Evolutionary conservation across 2,797 vertebrate species (phyloP), one percentile per base, ranked within the genome.

Genomic region (Urocyon cinereoargenteus): DNA sequence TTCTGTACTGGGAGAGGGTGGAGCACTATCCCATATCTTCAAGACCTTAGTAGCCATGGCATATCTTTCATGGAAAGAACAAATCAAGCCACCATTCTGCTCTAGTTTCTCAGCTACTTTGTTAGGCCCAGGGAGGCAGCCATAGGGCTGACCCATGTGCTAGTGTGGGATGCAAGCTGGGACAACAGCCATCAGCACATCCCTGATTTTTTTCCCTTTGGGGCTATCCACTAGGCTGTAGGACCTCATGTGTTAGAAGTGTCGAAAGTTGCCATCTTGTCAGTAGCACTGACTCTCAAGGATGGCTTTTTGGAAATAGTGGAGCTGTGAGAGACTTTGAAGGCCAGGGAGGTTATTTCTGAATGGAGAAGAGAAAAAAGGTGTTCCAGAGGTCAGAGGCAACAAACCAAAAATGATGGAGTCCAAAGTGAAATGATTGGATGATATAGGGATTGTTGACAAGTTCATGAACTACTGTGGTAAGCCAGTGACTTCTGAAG

Each of bases 401-500:
- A 97, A 64, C 87, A 90, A 79, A 94, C 93, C 85, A 90, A 92
- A 97, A 84, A 36, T 53, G 12, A 1, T 45, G 40, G 36, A 75
- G 49, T 91, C 89, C 92, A 62, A 31, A 86, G 82, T 72, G 83
- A 94, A 62, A 34, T 0, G 6, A 36, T 6, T 83, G 62, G 86
- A 82, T 95, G 83, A 96, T 92, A 55, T 40, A 79, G 72, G 36
- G 85, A 68, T 72, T 0, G 5, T 19, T 94, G 94, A 98, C 96
- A 96, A 97, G 97, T 97, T 98, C 92, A 26, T 68, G 94, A 96
- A 96, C 96, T 90, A 6, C 86, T 95, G 97, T 70, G 97, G 96
- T 92, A 86, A 98, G 94, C 97, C 96, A 97, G 62, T 78, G 86
- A 72, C 96, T 97, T 97, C 96, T 97, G 97, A 95, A 94, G 96